Conservation (phyloP, 2,888 invertebrate species). For the Tipula helvola region DNA sequence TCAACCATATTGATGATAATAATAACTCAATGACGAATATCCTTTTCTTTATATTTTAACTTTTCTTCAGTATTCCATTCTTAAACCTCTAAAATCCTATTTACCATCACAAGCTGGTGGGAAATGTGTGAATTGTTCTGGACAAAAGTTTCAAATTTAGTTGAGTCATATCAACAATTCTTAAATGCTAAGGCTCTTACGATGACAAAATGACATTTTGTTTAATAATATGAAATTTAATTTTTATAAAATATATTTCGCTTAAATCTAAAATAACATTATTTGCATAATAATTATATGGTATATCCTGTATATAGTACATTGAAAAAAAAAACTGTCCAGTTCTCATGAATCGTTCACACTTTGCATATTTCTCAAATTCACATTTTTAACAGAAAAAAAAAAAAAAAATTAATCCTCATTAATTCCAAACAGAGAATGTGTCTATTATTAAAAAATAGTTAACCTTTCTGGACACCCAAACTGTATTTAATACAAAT, state of each 20-base stretch:
- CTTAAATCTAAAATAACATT: neutral
- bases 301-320: too few species aligned
- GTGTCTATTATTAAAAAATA: neutral
- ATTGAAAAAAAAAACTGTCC: neutral
- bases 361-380: neutral
- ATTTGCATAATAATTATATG: neutral
- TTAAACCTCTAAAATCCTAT: neutral
- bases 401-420: neutral
- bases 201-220: neutral
- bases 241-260: neutral
- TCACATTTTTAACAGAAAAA: neutral
- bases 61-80: neutral
- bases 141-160: neutral
- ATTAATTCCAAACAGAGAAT: neutral
- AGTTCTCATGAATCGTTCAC: neutral
- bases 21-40: neutral
- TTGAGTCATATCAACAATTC: neutral
- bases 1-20: neutral
- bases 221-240: neutral
- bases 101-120: neutral
- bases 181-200: neutral
- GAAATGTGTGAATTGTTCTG: neutral
- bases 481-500: neutral
- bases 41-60: neutral
- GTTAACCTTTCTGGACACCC: neutral